Percentiles rank a stretch among this genome's conserved stretches.
phyloP scores from a whole-genome alignment of 1,140 invertebrate genomes.

The Drosophila kepulauana region DNA sequence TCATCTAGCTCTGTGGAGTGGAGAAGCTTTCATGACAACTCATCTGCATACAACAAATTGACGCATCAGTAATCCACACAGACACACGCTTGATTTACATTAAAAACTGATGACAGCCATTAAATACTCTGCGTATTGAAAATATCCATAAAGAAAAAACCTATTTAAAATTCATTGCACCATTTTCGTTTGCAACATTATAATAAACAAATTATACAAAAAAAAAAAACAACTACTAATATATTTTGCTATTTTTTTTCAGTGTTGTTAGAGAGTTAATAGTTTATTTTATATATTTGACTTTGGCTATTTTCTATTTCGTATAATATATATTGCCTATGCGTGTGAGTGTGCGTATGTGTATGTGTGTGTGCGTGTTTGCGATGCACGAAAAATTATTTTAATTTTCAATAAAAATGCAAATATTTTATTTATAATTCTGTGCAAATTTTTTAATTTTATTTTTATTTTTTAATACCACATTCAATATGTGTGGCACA shows the following conservation, averaged over 20 bases:
- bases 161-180: too few species aligned
- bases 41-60: conserved; percentile 55
- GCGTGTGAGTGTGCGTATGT: conserved; percentile 12
- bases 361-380: conserved; percentile 3
- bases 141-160: too few species aligned
- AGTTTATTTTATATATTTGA: too few species aligned
- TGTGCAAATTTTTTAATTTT: conserved; percentile 17
- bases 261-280: too few species aligned
- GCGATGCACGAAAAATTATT: conserved; percentile 43
- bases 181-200: too few species aligned
- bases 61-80: conserved; percentile 43
- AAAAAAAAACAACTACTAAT: too few species aligned
- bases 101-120: conserved; percentile 13
- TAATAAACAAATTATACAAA: too few species aligned
- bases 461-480: conserved; percentile 19
- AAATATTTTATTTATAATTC: conserved; percentile 56
- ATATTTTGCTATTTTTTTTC: too few species aligned
- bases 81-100: conserved; percentile 15
- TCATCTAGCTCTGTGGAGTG: background rate
- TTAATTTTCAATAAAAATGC: conserved; percentile 61
- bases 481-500: conserved; percentile 33
- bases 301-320: conserved; percentile 31
- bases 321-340: conserved; percentile 19
- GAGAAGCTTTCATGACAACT: conserved; percentile 33
- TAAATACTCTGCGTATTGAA: conserved; percentile 22